Evolutionary conservation across 2,113 vertebrate genomes (phyloP), one percentile per base, ranked within the genome.

Genomic region (Atherinomorus stipes): DNA sequence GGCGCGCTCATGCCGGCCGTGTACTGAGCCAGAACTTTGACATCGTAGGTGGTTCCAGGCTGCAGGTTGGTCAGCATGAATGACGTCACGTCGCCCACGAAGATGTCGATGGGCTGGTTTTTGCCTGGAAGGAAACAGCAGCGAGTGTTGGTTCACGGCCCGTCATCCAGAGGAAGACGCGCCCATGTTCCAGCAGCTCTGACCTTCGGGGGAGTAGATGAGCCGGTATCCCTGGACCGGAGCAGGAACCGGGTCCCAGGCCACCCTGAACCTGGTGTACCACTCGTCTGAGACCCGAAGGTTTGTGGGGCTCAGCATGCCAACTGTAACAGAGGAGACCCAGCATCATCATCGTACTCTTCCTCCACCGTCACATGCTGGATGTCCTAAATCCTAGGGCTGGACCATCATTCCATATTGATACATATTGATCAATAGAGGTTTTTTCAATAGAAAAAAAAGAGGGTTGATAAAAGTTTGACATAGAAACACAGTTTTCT

Each of bases 261-360:
- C 93, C 67, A 99, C 98, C 44, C 97, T 92, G 94, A 99, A 99
- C 12, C 97, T 92, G 2, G 98, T 99, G 82, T 99, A 99, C 97
- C 97, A 99, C 85, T 99, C 98, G n/a, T 99, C 98, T 4, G 96
- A 96, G 66, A 99, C 92, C 0, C 95, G 95, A 22, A 99, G 96
- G 90, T 96, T 98, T 84, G 94, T 95, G 80, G 98, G 98, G 56
- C 95, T 95, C 90, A 97, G 86, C 45, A 98, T 86, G 23, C 95
- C 96, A 61, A 96, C 98, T 99, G 80, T 0, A 23, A 74, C 85
- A 89, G 15, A 77, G 18, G 83, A 23, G 60, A 65, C 21, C 71
- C 34, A 34, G 0, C 0, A 28, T 28, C 66, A 86, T 34, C 31
- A 34, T 34, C 31, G 9, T 34, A 28, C 28, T 28, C 28, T 28